Conservation (phyloP, 2,797 vertebrate genomes). For the Eulemur albifrons region DNA sequence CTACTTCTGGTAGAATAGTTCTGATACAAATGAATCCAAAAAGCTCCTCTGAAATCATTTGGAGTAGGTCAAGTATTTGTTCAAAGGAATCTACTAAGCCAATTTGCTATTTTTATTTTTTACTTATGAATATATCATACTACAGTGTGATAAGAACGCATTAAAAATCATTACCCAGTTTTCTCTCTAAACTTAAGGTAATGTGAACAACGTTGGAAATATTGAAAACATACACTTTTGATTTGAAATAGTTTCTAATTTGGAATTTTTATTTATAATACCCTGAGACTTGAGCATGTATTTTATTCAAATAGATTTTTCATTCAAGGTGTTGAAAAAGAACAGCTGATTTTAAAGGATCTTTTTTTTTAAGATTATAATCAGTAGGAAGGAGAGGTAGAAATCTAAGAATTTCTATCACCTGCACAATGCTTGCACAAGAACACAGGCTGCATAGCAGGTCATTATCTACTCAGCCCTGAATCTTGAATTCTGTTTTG, state of each 20-base stretch:
- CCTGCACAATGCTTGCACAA: background rate
- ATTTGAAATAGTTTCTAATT: conserved; percentile 8
- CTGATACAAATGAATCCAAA: background rate
- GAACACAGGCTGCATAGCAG: background rate
- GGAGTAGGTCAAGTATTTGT: background rate
- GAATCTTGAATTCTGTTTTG: conserved; percentile 21
- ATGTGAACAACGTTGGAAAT: background rate
- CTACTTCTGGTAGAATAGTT: background rate
- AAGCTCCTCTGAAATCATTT: background rate
- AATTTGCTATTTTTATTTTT: background rate
- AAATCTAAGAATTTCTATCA: background rate
- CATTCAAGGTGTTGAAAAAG: background rate
- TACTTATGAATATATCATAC: background rate
- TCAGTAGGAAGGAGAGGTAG: background rate
- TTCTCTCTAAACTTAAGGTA: background rate
- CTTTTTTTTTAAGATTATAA: background rate
- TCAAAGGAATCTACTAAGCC: background rate
- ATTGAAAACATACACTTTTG: background rate
- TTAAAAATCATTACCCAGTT: background rate
- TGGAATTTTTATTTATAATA: background rate
- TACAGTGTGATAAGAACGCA: background rate
- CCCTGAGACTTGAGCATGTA: background rate
- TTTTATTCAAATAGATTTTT: conserved; percentile 20
- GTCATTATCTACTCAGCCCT: background rate
- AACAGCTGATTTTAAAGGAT: background rate